Conservation (phyloP, 1,140 invertebrate genomes). For the Rhizoglyphus robini region DNA sequence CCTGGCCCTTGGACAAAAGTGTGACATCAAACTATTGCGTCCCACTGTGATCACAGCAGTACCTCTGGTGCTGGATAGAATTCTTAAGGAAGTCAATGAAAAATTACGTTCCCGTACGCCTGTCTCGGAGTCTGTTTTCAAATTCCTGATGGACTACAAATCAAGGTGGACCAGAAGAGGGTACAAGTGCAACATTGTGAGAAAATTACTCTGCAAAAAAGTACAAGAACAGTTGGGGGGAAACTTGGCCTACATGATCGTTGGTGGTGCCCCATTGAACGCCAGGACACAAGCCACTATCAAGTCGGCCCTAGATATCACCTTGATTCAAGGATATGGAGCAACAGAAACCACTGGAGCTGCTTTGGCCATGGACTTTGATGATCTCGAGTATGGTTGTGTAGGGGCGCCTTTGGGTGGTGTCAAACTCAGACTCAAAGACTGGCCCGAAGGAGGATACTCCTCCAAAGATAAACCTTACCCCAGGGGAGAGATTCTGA, state of each 20-base stretch:
- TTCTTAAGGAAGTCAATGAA: conserved; percentile 88
- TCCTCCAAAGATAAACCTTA: conserved; percentile 65
- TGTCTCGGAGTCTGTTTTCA: conserved; percentile 61
- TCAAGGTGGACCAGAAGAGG: conserved; percentile 43
- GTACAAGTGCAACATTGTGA: conserved; percentile 35
- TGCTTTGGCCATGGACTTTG: conserved; percentile 24
- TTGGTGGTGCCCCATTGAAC: conserved; percentile 86
- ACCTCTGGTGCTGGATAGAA: conserved; percentile 48
- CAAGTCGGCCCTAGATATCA: conserved; percentile 23
- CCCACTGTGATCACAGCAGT: conserved; percentile 91
- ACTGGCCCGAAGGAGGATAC: conserved; percentile 56
- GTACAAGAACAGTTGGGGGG: conserved; percentile 71
- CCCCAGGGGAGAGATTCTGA: conserved; percentile 79
- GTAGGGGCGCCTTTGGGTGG: conserved; percentile 18
- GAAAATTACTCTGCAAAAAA: conserved; percentile 48
- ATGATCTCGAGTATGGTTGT: conserved; percentile 21
- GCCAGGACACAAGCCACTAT: conserved; percentile 35
- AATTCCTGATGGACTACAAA: conserved; percentile 85
- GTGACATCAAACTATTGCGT: conserved; percentile 74
- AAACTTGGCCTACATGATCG: conserved; percentile 63
- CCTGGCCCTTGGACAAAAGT: conserved; percentile 65
- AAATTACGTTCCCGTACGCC: conserved; percentile 57
- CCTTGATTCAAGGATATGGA: conserved; percentile 38
- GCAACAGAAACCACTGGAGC: conserved; percentile 23
- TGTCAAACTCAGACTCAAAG: conserved; percentile 32